Evolutionary conservation across 2,113 vertebrate genomes (phyloP).

Genomic region (Stegastes partitus): DNA sequence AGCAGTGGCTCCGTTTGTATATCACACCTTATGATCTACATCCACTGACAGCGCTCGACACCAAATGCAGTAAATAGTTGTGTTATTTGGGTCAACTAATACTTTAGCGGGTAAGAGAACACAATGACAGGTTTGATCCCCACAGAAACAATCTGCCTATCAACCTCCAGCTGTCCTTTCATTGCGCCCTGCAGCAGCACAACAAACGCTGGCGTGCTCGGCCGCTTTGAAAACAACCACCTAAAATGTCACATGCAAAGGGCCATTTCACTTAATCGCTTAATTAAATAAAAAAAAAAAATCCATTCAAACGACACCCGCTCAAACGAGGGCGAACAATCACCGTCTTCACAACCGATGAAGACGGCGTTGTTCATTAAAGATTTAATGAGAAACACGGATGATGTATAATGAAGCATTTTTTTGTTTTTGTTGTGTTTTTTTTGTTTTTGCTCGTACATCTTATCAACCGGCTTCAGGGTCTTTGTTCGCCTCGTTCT

Average conservation of each 20-base stretch:
- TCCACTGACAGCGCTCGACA: too few relatives aligned
- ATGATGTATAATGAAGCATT: slow-evolving; percentile 2
- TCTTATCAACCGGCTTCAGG: slow-evolving; percentile 38
- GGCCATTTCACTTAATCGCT: background rate
- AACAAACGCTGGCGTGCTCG: background rate
- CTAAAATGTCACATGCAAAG: background rate
- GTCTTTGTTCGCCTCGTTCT: slow-evolving; percentile 33
- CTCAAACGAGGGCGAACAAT: background rate
- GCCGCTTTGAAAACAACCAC: background rate
- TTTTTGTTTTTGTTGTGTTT: background rate
- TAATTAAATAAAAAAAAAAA: too few relatives aligned
- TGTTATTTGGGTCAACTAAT: too few relatives aligned
- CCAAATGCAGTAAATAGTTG: too few relatives aligned
- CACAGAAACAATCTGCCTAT: background rate
- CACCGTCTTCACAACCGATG: background rate
- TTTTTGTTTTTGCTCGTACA: slow-evolving; percentile 7
- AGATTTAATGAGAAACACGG: background rate
- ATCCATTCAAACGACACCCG: too few relatives aligned
- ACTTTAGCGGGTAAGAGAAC: too few relatives aligned
- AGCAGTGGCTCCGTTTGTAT: too few relatives aligned
- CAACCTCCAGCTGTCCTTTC: background rate
- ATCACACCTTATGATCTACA: too few relatives aligned
- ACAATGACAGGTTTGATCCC: too few relatives aligned
- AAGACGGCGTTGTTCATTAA: background rate
- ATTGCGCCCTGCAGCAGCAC: background rate